Base-by-base conservation (phyloP, 2,888 invertebrate genomes). In the Nasonia oneida region DNA sequence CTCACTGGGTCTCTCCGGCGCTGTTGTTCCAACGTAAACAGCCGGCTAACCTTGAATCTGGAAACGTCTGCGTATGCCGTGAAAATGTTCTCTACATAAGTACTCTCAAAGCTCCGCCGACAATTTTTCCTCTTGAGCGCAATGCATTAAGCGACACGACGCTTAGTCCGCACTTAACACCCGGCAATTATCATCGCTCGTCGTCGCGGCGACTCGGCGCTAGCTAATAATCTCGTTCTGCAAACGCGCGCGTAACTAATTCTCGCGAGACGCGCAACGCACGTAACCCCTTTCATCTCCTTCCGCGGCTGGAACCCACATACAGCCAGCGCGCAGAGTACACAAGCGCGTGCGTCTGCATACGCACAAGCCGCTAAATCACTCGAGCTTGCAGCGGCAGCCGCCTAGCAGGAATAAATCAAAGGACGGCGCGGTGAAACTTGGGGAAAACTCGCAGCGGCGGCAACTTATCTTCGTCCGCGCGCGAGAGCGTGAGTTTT, bases 381-480 rank as follows among this genome's bases (percentile, higher is more conserved):
- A 50, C 74, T 39, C 39, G 64, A 61, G 57, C 57, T 61, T 23
- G 57, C 57, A 57, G 57, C 53, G 12, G n/a, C n/a, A 61, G 57
- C 57, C 4, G 53, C 33, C 57, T 1, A 57, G 57, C 33, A 33
- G 67, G 67, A 67, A 67, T 67, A 81, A 74, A 81, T 81, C 57
- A 80, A 14, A 39, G 39, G 42, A n/a, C 23, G 15, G 57, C 57
- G n/a, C 57, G n/a, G n/a, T 61, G 57, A 61, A 50, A 37, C 33
- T 64, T 67, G 14, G 39, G 29, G 37, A 42, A 53, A 53, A 39
- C 39, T 64, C 23, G 12, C 15, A 10, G 37, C 37, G 37, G 37
- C 37, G 61, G 23, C 12, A 64, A 81, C 47, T 81, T 75, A 75
- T 81, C 74, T 74, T 64, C 29, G n/a, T 81, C 47, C 33, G 33